These are phyloP conservation scores for honey bee (Apis mellifera) DNA, from an alignment of 1,140 invertebrate species.

Conservation along the genomic window DNA sequence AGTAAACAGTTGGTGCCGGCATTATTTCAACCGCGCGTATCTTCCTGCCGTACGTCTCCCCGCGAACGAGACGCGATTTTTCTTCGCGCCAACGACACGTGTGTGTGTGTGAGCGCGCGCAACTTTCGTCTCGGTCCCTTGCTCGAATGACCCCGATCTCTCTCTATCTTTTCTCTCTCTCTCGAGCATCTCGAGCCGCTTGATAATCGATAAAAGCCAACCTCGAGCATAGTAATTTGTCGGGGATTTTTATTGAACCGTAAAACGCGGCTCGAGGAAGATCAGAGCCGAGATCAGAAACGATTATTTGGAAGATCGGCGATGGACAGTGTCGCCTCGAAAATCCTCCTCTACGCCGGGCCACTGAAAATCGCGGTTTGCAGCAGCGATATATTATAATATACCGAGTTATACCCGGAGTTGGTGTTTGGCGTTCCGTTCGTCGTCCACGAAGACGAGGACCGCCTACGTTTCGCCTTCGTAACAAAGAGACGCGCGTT, in stretches of 20 bases:
- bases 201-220: slow-evolving; percentile 27
- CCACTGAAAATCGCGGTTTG: slow-evolving; percentile 40
- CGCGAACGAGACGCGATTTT: not conserved
- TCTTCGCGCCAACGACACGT: not conserved
- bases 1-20: slow-evolving; percentile 27
- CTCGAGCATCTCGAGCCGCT: not conserved
- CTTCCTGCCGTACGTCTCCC: not conserved
- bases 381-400: not conserved
- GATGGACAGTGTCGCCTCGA: not conserved
- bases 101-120: not conserved
- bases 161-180: too few species aligned
- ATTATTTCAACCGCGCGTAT: slow-evolving; percentile 36
- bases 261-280: slow-evolving; percentile 14
- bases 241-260: slow-evolving; percentile 34
- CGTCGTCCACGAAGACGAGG: slow-evolving; percentile 16
- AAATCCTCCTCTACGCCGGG: slow-evolving; percentile 22
- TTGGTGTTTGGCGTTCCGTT: slow-evolving; percentile 25
- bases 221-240: slow-evolving; percentile 38
- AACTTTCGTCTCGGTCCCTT: not conserved
- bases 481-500: slow-evolving; percentile 64
- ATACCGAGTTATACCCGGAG: too few species aligned
- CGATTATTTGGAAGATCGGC: not conserved
- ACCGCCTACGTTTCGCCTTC: slow-evolving; percentile 57
- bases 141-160: not conserved
- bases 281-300: not conserved